phyloP scores from a whole-genome alignment of 2,888 invertebrate genomes.

The Cheiracanthium punctorium region DNA sequence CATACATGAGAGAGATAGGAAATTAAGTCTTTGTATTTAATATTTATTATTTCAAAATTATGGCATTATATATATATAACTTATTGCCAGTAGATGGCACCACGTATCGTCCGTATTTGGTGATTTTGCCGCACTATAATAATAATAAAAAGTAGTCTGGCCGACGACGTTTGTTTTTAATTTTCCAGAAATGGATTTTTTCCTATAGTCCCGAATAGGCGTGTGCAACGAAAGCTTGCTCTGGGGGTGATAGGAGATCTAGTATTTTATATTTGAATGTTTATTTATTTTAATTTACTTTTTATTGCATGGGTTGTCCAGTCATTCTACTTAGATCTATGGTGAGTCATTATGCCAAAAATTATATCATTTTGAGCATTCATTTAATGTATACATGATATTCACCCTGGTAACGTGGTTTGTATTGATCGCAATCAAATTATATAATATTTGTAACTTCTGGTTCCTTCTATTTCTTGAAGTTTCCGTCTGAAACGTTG shows the following conservation, averaged over 20 bases:
- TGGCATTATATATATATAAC: no score
- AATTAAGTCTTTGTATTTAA: no score
- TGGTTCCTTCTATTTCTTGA: neutral
- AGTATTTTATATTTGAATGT: neutral
- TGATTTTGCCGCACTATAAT: slow-evolving; percentile 59
- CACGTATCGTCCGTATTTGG: slow-evolving; percentile 17
- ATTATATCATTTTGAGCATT: neutral
- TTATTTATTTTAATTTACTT: neutral
- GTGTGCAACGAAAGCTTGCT: slow-evolving; percentile 25
- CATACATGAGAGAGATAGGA: no score
- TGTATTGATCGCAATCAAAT: neutral
- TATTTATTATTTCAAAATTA: no score
- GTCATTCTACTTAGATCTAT: slow-evolving; percentile 33
- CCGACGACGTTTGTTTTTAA: slow-evolving; percentile 64
- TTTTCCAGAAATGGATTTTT: slow-evolving; percentile 50
- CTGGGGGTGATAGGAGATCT: neutral
- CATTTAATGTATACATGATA: neutral
- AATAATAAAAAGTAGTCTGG: slow-evolving; percentile 40
- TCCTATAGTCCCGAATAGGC: slow-evolving; percentile 28
- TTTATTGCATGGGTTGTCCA: slow-evolving; percentile 16
- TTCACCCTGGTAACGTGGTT: slow-evolving; percentile 1
- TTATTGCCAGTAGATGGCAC: slow-evolving; percentile 50
- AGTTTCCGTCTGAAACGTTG: neutral
- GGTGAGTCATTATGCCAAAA: slow-evolving; percentile 33
- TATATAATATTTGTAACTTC: neutral